Evolutionary conservation across 1,140 invertebrate species (phyloP), one percentile per base, ranked within the genome.

Genomic region (Trinorchestia longiramus): DNA sequence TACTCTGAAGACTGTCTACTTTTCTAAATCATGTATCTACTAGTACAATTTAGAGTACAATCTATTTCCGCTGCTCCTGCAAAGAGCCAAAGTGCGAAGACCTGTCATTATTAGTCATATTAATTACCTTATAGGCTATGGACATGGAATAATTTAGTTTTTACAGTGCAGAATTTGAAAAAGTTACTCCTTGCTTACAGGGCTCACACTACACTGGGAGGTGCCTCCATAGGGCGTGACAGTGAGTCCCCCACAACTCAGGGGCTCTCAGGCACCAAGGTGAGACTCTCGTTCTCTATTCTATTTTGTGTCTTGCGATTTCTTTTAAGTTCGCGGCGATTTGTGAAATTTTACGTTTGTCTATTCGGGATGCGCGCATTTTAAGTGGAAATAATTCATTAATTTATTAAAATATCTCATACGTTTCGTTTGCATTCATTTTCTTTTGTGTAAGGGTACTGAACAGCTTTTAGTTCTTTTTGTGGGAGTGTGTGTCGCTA

Each of bases 161-260:
- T 11, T 77, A 77, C 62, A 8, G 47, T 19, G 62, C 62, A 77
- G 28, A 77, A 77, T 77, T 23, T 23, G 28, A 77, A 36, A 53
- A 19, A 6, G 8, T 36, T 11, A 77, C 28, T 77, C 44, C 47
- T 53, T 53, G 43, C 44, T 40, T 6, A 11, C 43, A 43, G 92
- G 40, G 92, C 44, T 0, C 92, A 94, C 92, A 94, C 92, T 8
- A 47, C 92, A 11, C 92, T 94, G 92, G 92, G 92, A 43, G 47
- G 43, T 44, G 40, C 92, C 8, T 3, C 88, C 28, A 8, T 43
- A 40, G 90, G 42, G 90, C 15, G 43, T 36, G 92, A 47, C 19
- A 90, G 36, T 0, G 40, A 47, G 8, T 94, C 92, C 11, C 92
- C 92, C 43, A 94, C 43, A 28, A 45, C 43, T 0, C 92, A 94